These are phyloP conservation scores for Gadus chalcogrammus DNA, from an alignment of 2,113 vertebrate genomes.

Conservation along the genomic window DNA sequence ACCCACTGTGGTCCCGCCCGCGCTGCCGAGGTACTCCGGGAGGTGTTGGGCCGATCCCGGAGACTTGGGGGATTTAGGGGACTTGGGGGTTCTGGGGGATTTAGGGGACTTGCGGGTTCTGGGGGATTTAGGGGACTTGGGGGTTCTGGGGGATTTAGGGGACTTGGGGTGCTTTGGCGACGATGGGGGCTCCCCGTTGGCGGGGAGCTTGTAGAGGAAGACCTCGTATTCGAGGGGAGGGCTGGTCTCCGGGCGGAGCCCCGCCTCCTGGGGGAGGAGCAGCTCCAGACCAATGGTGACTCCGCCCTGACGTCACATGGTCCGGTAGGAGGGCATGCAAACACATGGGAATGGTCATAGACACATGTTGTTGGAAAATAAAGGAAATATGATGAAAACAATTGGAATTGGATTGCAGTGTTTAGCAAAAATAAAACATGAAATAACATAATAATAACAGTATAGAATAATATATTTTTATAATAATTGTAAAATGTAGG, in stretches of 20 bases:
- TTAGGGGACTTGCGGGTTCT: constrained; percentile 18
- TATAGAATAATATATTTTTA: too few relatives aligned
- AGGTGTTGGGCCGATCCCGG: constrained; percentile 41
- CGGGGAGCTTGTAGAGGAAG: constrained; percentile 71
- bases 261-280: constrained; percentile 72
- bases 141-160: constrained; percentile 16
- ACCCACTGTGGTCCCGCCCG: constrained; percentile 19
- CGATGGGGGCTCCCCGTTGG: constrained; percentile 43
- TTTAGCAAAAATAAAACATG: background rate
- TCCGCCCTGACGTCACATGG: constrained; percentile 63
- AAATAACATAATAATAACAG: too few relatives aligned
- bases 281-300: constrained; percentile 76
- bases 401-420: background rate
- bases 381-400: constrained; percentile 10
- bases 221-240: constrained; percentile 68
- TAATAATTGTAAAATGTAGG: too few relatives aligned
- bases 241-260: constrained; percentile 57
- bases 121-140: constrained; percentile 47
- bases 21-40: constrained; percentile 15
- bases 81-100: constrained; percentile 41
- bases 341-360: constrained; percentile 34
- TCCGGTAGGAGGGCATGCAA: constrained; percentile 45
- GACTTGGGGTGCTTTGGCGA: constrained; percentile 50
- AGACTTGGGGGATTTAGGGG: constrained; percentile 40
- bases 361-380: background rate